phyloP scores from a whole-genome alignment of 2,888 invertebrate genomes.

The Sinelater perroti region DNA sequence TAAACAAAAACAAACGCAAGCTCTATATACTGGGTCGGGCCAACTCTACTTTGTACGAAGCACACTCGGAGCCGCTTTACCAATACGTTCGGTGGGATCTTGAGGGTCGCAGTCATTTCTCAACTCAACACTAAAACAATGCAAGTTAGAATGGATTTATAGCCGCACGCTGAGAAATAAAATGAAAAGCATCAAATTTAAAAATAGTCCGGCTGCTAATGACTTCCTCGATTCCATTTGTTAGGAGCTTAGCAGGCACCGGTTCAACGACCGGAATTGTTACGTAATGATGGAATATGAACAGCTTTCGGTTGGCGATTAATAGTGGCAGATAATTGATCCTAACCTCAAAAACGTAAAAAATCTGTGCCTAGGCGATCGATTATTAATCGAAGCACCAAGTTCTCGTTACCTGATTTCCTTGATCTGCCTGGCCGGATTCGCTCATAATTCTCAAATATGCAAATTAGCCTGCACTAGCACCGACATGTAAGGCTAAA shows the following conservation, averaged over 20 bases:
- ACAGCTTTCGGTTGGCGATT: no score
- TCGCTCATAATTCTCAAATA: background rate
- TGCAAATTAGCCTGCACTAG: background rate
- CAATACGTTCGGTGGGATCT: background rate
- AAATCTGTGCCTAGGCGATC: no score
- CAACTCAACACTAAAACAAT: background rate
- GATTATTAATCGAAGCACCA: background rate
- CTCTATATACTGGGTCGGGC: conserved; percentile 5
- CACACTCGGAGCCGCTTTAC: background rate
- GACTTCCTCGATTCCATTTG: no score
- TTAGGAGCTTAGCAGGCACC: no score
- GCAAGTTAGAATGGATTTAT: background rate
- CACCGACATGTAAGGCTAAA: background rate
- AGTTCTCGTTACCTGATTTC: conserved; percentile 2
- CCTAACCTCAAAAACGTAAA: no score
- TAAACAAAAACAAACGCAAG: background rate
- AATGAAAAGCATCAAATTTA: no score
- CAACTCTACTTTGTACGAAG: conserved; percentile 1
- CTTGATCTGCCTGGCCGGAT: background rate
- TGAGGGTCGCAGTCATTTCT: background rate
- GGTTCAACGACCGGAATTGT: no score
- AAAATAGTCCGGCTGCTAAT: no score
- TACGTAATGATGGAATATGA: no score
- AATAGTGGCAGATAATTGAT: no score
- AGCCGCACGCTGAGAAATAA: no score